Percentiles rank a stretch among this genome's conserved stretches.
Evolutionary conservation across 1,140 invertebrate genomes (phyloP).

Genomic region (Kradibia gibbosae): DNA sequence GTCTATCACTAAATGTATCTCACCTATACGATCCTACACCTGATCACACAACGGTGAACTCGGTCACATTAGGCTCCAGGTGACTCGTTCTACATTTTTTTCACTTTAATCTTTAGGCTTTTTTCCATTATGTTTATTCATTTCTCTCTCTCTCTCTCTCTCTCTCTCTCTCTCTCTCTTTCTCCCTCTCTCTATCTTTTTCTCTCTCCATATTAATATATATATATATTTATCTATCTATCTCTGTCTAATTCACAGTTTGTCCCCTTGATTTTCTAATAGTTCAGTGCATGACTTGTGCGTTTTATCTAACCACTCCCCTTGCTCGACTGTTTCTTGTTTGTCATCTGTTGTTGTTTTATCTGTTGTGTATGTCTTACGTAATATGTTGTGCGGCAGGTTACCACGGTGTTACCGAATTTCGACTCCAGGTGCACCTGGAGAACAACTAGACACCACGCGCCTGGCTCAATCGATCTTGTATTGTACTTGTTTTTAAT

Average conservation of each 20-base stretch:
- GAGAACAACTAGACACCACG: background rate
- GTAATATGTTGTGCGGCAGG: conserved; percentile 31
- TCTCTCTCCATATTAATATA: conserved; percentile 1
- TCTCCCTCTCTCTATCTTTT: background rate
- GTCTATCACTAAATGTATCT: background rate
- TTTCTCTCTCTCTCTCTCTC: background rate
- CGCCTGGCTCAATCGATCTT: background rate
- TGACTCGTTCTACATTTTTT: background rate
- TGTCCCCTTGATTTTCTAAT: too few relatives aligned
- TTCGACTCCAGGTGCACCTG: background rate
- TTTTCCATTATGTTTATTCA: background rate
- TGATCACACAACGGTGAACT: background rate
- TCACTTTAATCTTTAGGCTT: background rate
- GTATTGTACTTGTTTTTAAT: background rate
- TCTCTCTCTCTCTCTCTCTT: background rate
- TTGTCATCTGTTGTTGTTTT: background rate
- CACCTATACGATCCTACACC: background rate
- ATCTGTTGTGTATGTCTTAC: background rate
- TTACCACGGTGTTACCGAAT: conserved; percentile 36
- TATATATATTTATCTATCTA: background rate
- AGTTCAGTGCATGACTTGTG: background rate
- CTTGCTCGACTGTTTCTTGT: background rate
- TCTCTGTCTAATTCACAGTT: too few relatives aligned
- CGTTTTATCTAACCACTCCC: background rate
- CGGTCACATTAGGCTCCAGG: background rate